A percentile compares a stretch with the other conserved stretches of the same genome.
phyloP scores from a whole-genome alignment of 2,888 invertebrate genomes.

The Choristoneura rosaceana region DNA sequence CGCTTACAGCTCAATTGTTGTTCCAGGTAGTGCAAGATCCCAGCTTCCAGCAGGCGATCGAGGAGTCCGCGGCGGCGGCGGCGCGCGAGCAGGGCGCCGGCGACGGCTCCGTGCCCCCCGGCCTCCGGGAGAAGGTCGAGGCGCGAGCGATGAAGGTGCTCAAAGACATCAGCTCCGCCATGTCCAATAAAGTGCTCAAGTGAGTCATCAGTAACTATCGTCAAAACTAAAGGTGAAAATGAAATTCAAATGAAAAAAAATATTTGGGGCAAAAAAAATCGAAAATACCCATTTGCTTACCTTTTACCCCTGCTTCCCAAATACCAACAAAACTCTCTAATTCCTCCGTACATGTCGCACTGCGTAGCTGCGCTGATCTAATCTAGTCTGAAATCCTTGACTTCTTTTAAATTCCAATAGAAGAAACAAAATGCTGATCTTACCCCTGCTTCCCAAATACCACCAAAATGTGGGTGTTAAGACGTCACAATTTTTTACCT shows the following conservation, averaged over 20 bases:
- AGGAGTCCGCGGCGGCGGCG: conserved; percentile 86
- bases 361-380: too few relatives aligned
- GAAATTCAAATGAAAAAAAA: too few relatives aligned
- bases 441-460: background rate
- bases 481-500: too few relatives aligned
- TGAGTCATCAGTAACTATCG: conserved; percentile 49
- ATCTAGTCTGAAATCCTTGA: background rate
- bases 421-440: too few relatives aligned
- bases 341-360: too few relatives aligned
- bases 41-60: conserved; percentile 89
- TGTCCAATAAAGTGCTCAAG: conserved; percentile 88
- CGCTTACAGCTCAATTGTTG: background rate
- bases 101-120: conserved; percentile 70
- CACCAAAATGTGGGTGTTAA: background rate
- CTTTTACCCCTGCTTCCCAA: too few relatives aligned
- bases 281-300: too few relatives aligned
- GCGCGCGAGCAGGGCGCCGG: conserved; percentile 57
- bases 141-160: conserved; percentile 89
- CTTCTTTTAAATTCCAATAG: background rate
- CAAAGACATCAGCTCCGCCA: conserved; percentile 91
- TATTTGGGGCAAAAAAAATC: too few relatives aligned
- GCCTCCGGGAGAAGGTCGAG: conserved; percentile 86
- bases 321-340: too few relatives aligned
- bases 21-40: conserved; percentile 89
- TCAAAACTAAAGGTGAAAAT: too few relatives aligned